These are phyloP conservation scores for Teinopalpus imperialis DNA, from an alignment of 2,888 invertebrate species.

Conservation along the genomic window DNA sequence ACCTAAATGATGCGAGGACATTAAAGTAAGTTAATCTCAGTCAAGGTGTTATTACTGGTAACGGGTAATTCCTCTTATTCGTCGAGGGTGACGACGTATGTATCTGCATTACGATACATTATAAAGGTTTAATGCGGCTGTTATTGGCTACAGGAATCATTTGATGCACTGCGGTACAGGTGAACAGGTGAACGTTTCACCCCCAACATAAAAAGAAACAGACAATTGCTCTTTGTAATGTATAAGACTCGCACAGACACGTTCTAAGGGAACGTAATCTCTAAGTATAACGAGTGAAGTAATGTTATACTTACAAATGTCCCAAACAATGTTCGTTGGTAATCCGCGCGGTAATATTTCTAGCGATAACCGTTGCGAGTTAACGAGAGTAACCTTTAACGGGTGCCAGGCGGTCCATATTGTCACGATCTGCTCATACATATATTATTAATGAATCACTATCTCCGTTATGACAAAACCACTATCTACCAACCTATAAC, in stretches of 20 bases:
- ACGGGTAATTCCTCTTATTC: too few species aligned
- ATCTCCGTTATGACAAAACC: too few species aligned
- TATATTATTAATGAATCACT: conserved; percentile 62
- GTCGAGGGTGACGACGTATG: too few species aligned
- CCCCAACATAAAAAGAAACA: too few species aligned
- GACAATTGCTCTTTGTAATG: conserved; percentile 2
- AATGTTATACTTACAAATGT: conserved; percentile 8
- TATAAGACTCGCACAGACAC: not conserved
- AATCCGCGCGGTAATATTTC: conserved; percentile 43
- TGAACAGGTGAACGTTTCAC: too few species aligned
- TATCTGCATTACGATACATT: too few species aligned
- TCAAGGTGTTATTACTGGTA: too few species aligned
- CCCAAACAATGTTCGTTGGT: conserved; percentile 17
- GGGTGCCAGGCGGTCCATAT: conserved; percentile 68
- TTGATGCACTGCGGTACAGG: too few species aligned
- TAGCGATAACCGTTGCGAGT: conserved; percentile 46
- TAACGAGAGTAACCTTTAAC: conserved; percentile 79
- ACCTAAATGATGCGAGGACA: conserved; percentile 80
- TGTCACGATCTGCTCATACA: conserved; percentile 70
- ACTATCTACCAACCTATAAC: too few species aligned
- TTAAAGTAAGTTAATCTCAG: too few species aligned
- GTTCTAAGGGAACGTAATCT: not conserved
- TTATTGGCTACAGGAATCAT: too few species aligned
- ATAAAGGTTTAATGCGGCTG: too few species aligned
- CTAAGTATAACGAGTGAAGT: conserved; percentile 4